phyloP scores from a whole-genome alignment of 2,797 vertebrate genomes.

The Pelobates cultripes region DNA sequence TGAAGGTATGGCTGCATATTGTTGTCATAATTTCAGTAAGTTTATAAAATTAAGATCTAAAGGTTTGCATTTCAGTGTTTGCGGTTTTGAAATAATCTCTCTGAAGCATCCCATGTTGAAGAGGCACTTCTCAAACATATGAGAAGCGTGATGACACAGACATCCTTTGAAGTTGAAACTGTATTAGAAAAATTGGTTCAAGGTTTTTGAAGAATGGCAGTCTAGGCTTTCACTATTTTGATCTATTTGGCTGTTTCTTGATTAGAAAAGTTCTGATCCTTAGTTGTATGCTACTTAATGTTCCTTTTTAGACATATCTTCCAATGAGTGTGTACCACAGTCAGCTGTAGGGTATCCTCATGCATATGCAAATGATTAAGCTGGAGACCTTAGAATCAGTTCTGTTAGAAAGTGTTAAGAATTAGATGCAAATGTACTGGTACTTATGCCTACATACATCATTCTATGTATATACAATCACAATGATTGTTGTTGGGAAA shows the following conservation, averaged over 20 bases:
- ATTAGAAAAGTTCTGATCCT: conserved; percentile 28
- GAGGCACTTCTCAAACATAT: conserved; percentile 33
- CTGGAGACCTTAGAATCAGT: neutral
- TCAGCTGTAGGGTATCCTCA: neutral
- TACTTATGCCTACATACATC: neutral
- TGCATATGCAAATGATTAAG: neutral
- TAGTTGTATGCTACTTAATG: neutral
- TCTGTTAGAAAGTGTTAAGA: neutral
- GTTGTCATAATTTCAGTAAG: neutral
- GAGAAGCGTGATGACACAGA: conserved; percentile 45
- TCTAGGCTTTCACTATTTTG: conserved; percentile 29
- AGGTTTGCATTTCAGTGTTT: conserved; percentile 41
- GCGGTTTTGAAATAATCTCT: conserved; percentile 41
- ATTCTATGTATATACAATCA: neutral
- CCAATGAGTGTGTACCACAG: neutral
- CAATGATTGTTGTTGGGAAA: neutral
- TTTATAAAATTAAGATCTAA: conserved; percentile 15
- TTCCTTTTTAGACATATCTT: neutral
- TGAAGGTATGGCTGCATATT: neutral
- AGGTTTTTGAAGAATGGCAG: conserved; percentile 32
- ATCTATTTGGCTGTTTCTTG: conserved; percentile 26
- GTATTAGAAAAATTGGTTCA: conserved; percentile 50
- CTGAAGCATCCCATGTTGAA: conserved; percentile 14
- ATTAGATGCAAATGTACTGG: neutral
- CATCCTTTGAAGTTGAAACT: conserved; percentile 53